Evolutionary conservation across 1,140 invertebrate species (phyloP), one percentile per base, ranked within the genome.

Genomic region (Aphaenogaster rudis): DNA sequence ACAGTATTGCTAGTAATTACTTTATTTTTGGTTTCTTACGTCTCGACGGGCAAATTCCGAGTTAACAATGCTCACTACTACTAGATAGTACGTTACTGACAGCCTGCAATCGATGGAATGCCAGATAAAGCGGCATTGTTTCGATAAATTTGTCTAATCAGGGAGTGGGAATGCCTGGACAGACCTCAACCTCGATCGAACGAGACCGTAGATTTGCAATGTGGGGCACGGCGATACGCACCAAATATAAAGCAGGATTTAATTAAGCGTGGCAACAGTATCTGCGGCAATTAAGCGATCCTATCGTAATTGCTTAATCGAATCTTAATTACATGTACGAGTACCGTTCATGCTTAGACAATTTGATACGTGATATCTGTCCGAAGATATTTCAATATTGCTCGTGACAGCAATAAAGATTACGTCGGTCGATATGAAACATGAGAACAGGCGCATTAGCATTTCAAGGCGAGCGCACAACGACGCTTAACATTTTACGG

Each of bases 281-380:
- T 82, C 81, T 66, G 28, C 52, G 54, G 67, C 50, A 82, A 91
- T 91, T 91, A 90, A 88, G 42, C 82, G 87, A 91, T 91, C 39
- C 77, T 82, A 90, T 91, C 90, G 86, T 88, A 90, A 91, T 91
- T 91, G 88, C 90, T 91, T 88, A 91, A 91, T 91, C 81, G 89
- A 74, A 61, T 59, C 81, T 86, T 90, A 90, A 91, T 91, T 91
- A 81, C 77, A 88, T 59, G 64, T 90, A 86, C 78, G 66, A 84
- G 77, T 86, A 79, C 77, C 86, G 84, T 88, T 91, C 72, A 21
- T 36, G 74, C 64, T 61, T 36, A 57, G 86, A 86, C 81, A 74
- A 39, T 78, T 80, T 63, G 88, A 90, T 90, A 86, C 36, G 88
- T 72, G 80, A 88, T 88, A 90, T 74, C 79, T 88, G 67, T 52